A percentile compares a stretch with the other conserved stretches of the same genome.
Conservation (phyloP, 30 jellyfish, hydroid and myxozoan genomes). For the Nemopilema nomurai region DNA sequence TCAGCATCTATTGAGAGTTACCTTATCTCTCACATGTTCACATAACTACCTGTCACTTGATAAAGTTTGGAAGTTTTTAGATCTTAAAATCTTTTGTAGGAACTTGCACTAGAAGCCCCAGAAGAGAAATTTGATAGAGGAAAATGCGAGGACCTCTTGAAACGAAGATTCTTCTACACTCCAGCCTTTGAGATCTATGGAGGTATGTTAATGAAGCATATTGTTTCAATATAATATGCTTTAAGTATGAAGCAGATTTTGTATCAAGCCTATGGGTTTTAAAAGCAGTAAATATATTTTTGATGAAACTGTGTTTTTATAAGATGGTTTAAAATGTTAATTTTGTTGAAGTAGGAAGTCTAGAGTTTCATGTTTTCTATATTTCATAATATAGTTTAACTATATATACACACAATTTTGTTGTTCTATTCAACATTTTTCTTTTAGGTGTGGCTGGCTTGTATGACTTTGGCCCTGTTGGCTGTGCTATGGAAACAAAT, state of each 20-base stretch:
- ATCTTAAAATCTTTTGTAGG: conserved; percentile 38
- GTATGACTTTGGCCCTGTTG: conserved; percentile 99
- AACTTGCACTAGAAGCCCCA: conserved; percentile 85
- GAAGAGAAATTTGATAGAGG: conserved; percentile 90
- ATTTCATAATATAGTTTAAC: no score
- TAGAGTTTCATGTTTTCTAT: no score
- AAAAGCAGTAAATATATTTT: no score
- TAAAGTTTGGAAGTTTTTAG: no score
- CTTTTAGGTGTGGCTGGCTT: conserved; percentile 98
- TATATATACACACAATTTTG: background rate
- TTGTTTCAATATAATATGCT: background rate
- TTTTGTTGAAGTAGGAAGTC: no score
- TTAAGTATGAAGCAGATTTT: no score
- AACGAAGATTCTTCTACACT: conserved; percentile 94
- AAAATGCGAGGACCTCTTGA: conserved; percentile 90
- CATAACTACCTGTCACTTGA: no score
- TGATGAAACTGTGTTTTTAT: no score
- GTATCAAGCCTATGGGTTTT: no score
- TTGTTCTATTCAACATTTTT: background rate
- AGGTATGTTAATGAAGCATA: conserved; percentile 67
- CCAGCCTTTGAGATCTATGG: conserved; percentile 99
- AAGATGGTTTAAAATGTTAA: no score
- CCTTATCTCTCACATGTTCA: no score
- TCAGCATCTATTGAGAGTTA: no score
- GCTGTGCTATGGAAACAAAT: conserved; percentile 98